Percentiles rank a stretch among this genome's conserved stretches.
phyloP scores from a whole-genome alignment of 2,797 vertebrate genomes.

The Sciaenops ocellatus region DNA sequence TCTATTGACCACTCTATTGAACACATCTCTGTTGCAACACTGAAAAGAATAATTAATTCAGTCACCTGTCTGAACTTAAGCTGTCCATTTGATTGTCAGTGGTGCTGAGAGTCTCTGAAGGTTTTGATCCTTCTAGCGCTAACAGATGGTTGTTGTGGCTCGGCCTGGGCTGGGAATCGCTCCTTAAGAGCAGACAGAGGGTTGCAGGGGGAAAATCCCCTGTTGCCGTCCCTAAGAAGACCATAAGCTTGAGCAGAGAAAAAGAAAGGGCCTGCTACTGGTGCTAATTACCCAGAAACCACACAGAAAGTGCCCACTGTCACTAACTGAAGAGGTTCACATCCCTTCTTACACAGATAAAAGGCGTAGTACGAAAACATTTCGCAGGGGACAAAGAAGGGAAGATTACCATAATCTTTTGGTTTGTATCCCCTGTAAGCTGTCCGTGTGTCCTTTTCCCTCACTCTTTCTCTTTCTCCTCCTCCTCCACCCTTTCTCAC shows the following conservation, averaged over 20 bases:
- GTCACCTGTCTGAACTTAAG: constrained; percentile 90
- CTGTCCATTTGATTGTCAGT: constrained; percentile 88
- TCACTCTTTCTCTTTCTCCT: constrained; percentile 66
- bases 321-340: constrained; percentile 99
- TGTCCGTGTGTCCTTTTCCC: constrained; percentile 92
- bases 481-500: constrained; percentile 67
- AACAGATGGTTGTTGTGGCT: constrained; percentile 97
- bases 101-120: constrained; percentile 85
- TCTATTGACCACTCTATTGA: constrained; percentile 70
- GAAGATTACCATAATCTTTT: constrained; percentile 99
- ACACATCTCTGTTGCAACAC: constrained; percentile 58
- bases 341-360: constrained; percentile 99
- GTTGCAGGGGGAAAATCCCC: constrained; percentile 90
- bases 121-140: constrained; percentile 93
- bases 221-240: constrained; percentile 97
- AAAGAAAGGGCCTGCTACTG: constrained; percentile 98
- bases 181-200: constrained; percentile 91
- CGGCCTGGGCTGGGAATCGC: constrained; percentile 88
- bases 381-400: constrained; percentile 96
- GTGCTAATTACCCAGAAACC: constrained; percentile 99
- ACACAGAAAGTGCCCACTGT: constrained; percentile 99
- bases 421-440: constrained; percentile 98
- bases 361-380: constrained; percentile 99
- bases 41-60: constrained; percentile 83
- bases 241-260: constrained; percentile 99